Conservation (phyloP, 2,113 vertebrate species). For the Chascanopsetta lugubris region DNA sequence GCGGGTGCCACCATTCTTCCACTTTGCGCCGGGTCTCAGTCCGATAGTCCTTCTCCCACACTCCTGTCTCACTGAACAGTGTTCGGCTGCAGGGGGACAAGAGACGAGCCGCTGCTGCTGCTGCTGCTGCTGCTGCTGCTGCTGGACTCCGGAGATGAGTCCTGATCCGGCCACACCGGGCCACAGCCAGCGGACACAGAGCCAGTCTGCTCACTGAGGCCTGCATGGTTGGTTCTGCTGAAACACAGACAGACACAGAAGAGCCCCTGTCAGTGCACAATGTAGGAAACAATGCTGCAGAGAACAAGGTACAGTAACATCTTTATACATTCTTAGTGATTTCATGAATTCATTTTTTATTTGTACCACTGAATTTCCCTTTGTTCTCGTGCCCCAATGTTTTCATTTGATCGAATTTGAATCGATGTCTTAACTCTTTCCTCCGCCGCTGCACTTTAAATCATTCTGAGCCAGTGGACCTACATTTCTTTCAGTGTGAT, state of each 20-base stretch:
- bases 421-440: no score
- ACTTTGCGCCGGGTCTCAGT: constrained; percentile 86
- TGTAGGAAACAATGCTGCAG: background rate
- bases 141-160: constrained; percentile 1
- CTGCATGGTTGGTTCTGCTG: constrained; percentile 78
- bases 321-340: no score
- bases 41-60: constrained; percentile 88
- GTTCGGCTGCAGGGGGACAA: constrained; percentile 58
- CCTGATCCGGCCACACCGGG: constrained; percentile 33
- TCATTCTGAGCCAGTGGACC: no score
- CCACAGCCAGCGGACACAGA: constrained; percentile 65
- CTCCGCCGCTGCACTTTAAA: no score
- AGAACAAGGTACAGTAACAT: no score
- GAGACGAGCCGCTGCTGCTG: background rate
- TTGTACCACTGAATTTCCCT: no score
- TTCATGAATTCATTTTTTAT: no score
- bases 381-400: no score
- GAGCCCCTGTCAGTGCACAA: background rate
- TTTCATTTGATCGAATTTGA: no score
- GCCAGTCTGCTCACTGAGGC: constrained; percentile 54
- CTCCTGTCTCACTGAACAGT: constrained; percentile 89
- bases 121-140: background rate
- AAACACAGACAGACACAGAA: constrained; percentile 17
- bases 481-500: no score
- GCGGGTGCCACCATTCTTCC: constrained; percentile 89